Evolutionary conservation across 2,113 vertebrate species (phyloP), one percentile per base, ranked within the genome.

Genomic region (Sinocyclocheilus grahami): DNA sequence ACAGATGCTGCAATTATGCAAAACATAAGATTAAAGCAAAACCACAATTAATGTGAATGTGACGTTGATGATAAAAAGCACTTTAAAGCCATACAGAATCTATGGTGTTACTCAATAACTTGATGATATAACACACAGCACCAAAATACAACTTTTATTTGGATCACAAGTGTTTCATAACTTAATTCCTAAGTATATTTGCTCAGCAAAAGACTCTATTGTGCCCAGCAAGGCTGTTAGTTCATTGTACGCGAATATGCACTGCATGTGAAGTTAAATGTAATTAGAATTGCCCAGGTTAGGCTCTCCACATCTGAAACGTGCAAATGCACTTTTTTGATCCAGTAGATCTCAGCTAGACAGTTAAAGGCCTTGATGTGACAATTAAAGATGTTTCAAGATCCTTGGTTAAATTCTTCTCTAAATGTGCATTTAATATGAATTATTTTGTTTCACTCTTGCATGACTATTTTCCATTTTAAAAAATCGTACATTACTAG

Each of bases 1-100:
- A 94, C 96, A 0, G 93, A 94, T 1, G 93, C 93, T 93, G 93
- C 91, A 58, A 93, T 94, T 0, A 92, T 94, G 20, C 62, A 72
- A 78, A 14, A 76, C 0, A 51, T 84, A 39, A 55, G 22, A 83
- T 71, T 16, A 65, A 12, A 42, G 6, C 1, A 3, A 46, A 46
- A 10, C 46, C 33, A 42, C 3, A 62, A 77, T 42, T 51, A 10
- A 65, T 71, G 67, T 71, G 18, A 58, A n/a, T 16, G 14, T 3
- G 46, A 1, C 13, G 1, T 10, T 46, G 3, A 18, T 30, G 65
- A 69, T 24, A 14, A 77, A 27, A 5, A 77, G 24, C 46, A 76
- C 74, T 51, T 42, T 5, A 42, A 72, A 37, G 7, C 16, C 33
- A 69, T 7, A 8, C 65, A 18, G 14, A 3, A 8, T 6, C 27